Percentiles rank a stretch among this genome's conserved stretches.
These are phyloP conservation scores for Phrynocephalus forsythii DNA, from an alignment of 2,797 vertebrate genomes.

Conservation along the genomic window DNA sequence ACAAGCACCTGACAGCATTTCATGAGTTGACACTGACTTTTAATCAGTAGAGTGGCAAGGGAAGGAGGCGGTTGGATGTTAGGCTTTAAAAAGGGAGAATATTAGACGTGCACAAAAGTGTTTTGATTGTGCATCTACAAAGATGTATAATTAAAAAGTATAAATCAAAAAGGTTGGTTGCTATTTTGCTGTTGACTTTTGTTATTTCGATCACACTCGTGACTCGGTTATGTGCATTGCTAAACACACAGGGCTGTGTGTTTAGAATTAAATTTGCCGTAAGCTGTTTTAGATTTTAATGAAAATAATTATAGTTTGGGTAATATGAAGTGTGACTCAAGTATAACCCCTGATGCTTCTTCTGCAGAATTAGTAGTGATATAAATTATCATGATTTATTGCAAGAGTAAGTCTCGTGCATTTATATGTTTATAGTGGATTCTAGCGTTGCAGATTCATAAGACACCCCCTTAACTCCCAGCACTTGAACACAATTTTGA, in stretches of 20 bases:
- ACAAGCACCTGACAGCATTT: constrained; percentile 75
- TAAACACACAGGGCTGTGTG: constrained; percentile 72
- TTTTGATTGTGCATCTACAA: constrained; percentile 77
- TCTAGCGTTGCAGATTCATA: constrained; percentile 73
- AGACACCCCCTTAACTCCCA: constrained; percentile 57
- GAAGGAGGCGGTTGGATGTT: constrained; percentile 71
- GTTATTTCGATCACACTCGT: constrained; percentile 77
- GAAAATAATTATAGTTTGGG: constrained; percentile 82
- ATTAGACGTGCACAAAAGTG: constrained; percentile 67
- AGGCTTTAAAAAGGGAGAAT: constrained; percentile 67
- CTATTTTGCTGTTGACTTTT: constrained; percentile 81
- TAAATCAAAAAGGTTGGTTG: constrained; percentile 71
- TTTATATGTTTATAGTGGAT: constrained; percentile 73
- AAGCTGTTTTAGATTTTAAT: constrained; percentile 82
- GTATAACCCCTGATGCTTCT: constrained; percentile 74
- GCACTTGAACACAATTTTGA: constrained; percentile 49
- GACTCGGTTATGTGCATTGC: constrained; percentile 70
- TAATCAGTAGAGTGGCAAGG: constrained; percentile 74
- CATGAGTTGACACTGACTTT: constrained; percentile 76
- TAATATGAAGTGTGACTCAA: constrained; percentile 79
- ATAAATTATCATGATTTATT: constrained; percentile 83
- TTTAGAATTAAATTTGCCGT: constrained; percentile 77
- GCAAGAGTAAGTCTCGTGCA: constrained; percentile 61
- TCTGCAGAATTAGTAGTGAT: constrained; percentile 77
- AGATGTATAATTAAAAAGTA: constrained; percentile 81